Base-by-base conservation (phyloP, 2,797 vertebrate genomes). In the Neosilurus hyrtlii region DNA sequence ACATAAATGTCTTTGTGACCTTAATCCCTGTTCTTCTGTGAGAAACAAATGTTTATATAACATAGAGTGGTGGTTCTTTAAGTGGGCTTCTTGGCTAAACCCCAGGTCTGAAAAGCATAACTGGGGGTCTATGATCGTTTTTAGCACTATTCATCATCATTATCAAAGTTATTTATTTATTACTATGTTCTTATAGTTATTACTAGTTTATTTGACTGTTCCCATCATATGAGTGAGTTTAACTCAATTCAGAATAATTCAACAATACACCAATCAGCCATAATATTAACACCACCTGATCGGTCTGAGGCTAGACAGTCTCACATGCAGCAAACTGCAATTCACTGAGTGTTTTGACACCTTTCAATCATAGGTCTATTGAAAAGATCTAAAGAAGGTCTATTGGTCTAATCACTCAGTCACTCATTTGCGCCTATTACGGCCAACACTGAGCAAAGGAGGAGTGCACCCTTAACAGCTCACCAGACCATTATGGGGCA, bases 1-100 rank as follows among this genome's bases (percentile, higher is more conserved):
- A 57, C 35, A 35, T 57, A 56, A 30, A 57, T 56, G 16, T 57
- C 3, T 1, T 30, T 54, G 15, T 56, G 15, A 3, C 24, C n/a
- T 56, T 10, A 74, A 74, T 74, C 24, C 26, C 57, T 73, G 51
- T 54, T 73, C 15, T 18, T 35, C 35, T 71, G 6, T 71, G 1
- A 67, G 65, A 67, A 67, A 71, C 6, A 51, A 2, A 71, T 71
- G 9, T 24, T 56, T 74, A 57, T 56, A 57, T 56, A 74, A 74
- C 20, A 12, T 51, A 51, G 12, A 51, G 5, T 12, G 24, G 22
- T 51, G 30, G 2, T 51, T 71, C 22, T 51, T 8, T n/a, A 71
- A 51, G 12, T 24, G 10, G 37, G 43, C 1, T 51, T 22, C 22
- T 15, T 37, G 10, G 10, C 10, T 49, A 70, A 37, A n/a, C 4